Conservation (phyloP, 2,113 vertebrate species). For the Lagopus leucura region DNA sequence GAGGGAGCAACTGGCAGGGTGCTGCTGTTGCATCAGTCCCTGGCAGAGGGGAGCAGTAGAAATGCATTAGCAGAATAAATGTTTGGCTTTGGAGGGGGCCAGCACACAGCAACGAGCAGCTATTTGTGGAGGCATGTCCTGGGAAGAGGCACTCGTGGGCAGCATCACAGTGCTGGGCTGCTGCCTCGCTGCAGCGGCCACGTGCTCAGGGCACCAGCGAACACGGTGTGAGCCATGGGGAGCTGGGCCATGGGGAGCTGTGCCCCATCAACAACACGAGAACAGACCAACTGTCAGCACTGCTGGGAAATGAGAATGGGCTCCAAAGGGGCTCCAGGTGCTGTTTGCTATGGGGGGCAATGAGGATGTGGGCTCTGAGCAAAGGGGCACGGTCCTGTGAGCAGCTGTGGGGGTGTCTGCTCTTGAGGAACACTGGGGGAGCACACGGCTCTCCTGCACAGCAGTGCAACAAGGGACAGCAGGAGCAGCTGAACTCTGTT, state of each 20-base stretch:
- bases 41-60: neutral
- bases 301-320: neutral
- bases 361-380: neutral
- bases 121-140: neutral
- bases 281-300: neutral
- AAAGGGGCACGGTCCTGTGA: neutral
- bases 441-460: accelerated
- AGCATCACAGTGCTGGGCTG: neutral
- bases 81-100: neutral
- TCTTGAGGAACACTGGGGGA: neutral
- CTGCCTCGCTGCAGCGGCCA: accelerated
- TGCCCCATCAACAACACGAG: no score
- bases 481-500: neutral
- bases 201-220: neutral
- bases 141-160: neutral
- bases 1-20: neutral
- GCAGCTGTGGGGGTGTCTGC: neutral
- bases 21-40: neutral
- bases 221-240: neutral
- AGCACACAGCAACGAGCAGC: neutral
- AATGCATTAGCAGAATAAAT: neutral
- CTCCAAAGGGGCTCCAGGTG: neutral
- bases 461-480: neutral
- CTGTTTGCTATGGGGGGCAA: neutral
- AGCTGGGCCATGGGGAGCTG: no score